Evolutionary conservation across 1,140 invertebrate species (phyloP).

Genomic region (Thalassaphorura encarpata): DNA sequence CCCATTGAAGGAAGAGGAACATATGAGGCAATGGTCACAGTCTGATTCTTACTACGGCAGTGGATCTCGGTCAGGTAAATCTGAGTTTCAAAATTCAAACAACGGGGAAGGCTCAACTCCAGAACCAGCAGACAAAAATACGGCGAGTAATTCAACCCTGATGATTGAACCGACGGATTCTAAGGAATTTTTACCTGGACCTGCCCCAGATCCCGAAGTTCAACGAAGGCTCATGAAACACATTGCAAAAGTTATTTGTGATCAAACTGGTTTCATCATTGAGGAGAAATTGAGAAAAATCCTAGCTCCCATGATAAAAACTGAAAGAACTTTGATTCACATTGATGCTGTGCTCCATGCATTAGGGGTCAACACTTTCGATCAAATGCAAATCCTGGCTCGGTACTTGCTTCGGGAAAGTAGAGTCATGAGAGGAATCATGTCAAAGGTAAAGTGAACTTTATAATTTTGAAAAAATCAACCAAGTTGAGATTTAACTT

Average conservation of each 20-base stretch:
- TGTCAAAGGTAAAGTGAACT: conserved; percentile 3
- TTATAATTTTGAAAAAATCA: background rate
- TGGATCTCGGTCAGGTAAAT: too few relatives aligned
- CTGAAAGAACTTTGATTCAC: conserved; percentile 10
- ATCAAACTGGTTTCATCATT: conserved; percentile 25
- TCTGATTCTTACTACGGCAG: too few relatives aligned
- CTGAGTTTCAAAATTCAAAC: too few relatives aligned
- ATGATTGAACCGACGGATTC: background rate
- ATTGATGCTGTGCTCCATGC: conserved; percentile 11
- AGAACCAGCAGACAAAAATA: too few relatives aligned
- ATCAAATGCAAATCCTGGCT: conserved; percentile 14
- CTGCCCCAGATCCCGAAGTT: conserved; percentile 15
- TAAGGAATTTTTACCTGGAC: conserved; percentile 3
- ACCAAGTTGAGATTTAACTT: too few relatives aligned
- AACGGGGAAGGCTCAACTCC: too few relatives aligned
- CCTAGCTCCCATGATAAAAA: conserved; percentile 8
- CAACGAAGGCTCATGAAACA: conserved; percentile 19
- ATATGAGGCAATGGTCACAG: too few relatives aligned
- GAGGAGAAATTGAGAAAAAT: conserved; percentile 21
- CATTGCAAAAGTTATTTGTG: conserved; percentile 21
- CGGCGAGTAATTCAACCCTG: too few relatives aligned
- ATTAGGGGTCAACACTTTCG: conserved; percentile 2
- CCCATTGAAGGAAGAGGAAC: too few relatives aligned
- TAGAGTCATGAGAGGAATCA: conserved; percentile 2
- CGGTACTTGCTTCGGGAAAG: conserved; percentile 5